Evolutionary conservation across 2,113 vertebrate species (phyloP).

Genomic region (Hyperopisus bebe): DNA sequence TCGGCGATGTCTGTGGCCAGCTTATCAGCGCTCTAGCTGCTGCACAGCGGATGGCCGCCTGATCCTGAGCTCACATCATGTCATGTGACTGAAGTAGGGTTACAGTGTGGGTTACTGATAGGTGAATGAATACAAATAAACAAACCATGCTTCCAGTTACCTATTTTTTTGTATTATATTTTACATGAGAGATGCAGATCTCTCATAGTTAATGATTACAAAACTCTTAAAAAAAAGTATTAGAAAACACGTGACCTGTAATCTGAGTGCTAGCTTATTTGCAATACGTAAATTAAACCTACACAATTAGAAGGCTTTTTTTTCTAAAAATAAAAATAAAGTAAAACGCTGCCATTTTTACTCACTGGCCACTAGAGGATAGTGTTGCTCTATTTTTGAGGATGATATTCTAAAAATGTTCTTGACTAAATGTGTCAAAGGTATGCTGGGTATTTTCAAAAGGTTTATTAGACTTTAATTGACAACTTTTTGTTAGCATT

Average conservation of each 20-base stretch:
- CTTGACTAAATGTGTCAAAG: background rate
- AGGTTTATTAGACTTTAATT: background rate
- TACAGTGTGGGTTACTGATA: background rate
- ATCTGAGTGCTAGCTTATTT: background rate
- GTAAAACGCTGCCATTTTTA: constrained; percentile 1
- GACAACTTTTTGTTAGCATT: constrained; percentile 15
- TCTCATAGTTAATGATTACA: background rate
- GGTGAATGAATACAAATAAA: constrained; percentile 4
- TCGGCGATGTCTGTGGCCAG: constrained; percentile 38
- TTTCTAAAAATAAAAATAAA: background rate
- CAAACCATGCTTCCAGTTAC: background rate
- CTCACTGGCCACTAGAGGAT: constrained; percentile 51
- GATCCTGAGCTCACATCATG: background rate
- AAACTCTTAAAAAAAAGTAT: background rate
- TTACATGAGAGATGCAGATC: background rate
- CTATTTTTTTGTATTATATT: background rate
- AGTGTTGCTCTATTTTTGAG: constrained; percentile 45
- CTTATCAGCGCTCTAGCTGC: constrained; percentile 40
- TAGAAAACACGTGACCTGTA: background rate
- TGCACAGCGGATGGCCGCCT: constrained; percentile 16
- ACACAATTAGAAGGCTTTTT: background rate
- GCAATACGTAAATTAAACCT: background rate
- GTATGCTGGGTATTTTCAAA: background rate
- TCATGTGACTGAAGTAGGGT: background rate
- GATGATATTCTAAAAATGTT: background rate